A percentile compares a stretch with the other conserved stretches of the same genome.
Conservation (phyloP, 2,797 vertebrate genomes). For the Acridotheres tristis region DNA sequence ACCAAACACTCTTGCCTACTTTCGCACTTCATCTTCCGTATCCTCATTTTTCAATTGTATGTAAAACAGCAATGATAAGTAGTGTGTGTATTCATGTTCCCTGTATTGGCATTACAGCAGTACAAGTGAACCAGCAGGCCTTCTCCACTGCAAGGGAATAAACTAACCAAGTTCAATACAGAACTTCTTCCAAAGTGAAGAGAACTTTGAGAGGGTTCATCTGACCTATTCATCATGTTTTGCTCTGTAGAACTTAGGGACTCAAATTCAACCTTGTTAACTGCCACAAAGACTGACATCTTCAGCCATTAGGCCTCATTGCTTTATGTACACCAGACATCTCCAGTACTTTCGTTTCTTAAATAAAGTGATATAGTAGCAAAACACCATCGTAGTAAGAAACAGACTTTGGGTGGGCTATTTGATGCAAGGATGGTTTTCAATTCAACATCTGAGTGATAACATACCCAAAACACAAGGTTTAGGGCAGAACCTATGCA, state of each 20-base stretch:
- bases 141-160: neutral
- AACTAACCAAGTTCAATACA: neutral
- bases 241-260: constrained; percentile 21
- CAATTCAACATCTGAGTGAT: constrained; percentile 16
- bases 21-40: constrained; percentile 64
- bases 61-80: constrained; percentile 38
- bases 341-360: constrained; percentile 1
- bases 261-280: constrained; percentile 26
- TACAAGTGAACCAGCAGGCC: constrained; percentile 32
- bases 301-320: neutral
- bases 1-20: constrained; percentile 63
- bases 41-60: constrained; percentile 30
- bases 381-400: constrained; percentile 41
- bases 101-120: constrained; percentile 32
- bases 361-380: constrained; percentile 27
- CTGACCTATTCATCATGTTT: neutral
- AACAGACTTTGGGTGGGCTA: constrained; percentile 23
- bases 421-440: constrained; percentile 57
- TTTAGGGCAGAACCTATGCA: neutral
- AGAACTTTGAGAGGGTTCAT: neutral
- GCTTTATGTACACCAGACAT: no score
- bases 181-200: constrained; percentile 6
- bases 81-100: constrained; percentile 49
- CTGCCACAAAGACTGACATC: neutral
- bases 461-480: neutral